Base-by-base conservation (phyloP, 2,888 invertebrate species). In the Lasius platythorax region DNA sequence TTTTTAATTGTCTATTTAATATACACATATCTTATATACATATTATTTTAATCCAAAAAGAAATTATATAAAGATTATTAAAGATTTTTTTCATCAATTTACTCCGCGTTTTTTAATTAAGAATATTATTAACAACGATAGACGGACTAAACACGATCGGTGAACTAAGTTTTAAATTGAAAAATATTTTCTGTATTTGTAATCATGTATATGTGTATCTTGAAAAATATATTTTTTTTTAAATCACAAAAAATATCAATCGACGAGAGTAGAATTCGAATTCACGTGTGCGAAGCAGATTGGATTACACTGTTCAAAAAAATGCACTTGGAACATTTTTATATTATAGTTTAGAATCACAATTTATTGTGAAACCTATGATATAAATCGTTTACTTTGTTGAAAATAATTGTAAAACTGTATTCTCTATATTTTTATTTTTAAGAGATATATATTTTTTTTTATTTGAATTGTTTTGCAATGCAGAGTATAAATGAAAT, bases 211-310 rank as follows among this genome's bases (percentile, higher is more conserved):
- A 9, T 37, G 64, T n/a, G 37, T n/a, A 40, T n/a, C n/a, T 37
- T 18, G 1, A 18, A 30, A 15, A 43, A 67, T 28, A 28, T 3
- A 2, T 23, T 66, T n/a, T 9, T 23, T 12, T 40, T 50, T 3
- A 30, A 8, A 30, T 9, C 1, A 9, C 12, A 70, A 53, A 50
- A 53, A n/a, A 70, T n/a, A n/a, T 12, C 6, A 3, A 3, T 70
- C 85, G 87, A 87, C 78, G 85, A 87, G 79, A 82, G 82, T 85
- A 94, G 94, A 94, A 95, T 95, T 94, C 94, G 94, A 94, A 95
- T 95, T 94, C 94, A 95, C 94, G 94, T 94, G 94, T 95, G 95
- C 94, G 94, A 94, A 95, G 94, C 94, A 95, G 94, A 95, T 95
- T 95, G 94, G 94, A 95, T 95, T 95, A 95, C n/a, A 23, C 1